Base-by-base conservation (phyloP, 1,140 invertebrate species). In the Anadara kagoshimensis region DNA sequence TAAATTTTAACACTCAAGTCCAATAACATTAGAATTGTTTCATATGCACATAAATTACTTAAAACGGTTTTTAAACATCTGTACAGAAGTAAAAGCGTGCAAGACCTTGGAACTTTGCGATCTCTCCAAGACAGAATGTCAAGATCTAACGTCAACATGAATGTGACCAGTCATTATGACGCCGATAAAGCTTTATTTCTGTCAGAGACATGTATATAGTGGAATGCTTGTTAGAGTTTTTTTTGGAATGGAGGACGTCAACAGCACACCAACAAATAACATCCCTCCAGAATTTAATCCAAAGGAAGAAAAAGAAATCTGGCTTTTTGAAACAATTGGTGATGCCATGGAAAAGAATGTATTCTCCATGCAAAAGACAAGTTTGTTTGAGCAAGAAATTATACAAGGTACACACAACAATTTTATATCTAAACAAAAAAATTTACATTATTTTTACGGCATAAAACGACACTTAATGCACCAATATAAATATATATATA, bases 11-110 rank as follows among this genome's bases (percentile, higher is more conserved):
- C 57, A 69, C 65, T 36, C 72, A 44, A 10, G 10, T 18, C 75
- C 70, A 12, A 79, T 79, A 26, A 79, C 78, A 51, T 79, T 77
- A 77, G 78, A 79, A 59, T 29, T 76, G 43, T 77, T 76, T 59
- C 75, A 76, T 69, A 45, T 74, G 11, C 57, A 63, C 16, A 77
- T 80, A 72, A 69, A 67, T 44, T 63, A 69, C 8, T 24, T 78
- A 53, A 36, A 16, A 24, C 47, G 1, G 43, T 80, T 24, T 78
- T 64, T 45, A 44, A 77, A 41, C 45, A 68, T 11, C 56, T 75
- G 22, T 78, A 73, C 41, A 66, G 62, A 26, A 67, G 66, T 11
- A 47, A 63, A 44, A 20, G 58, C 5, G 43, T 61, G 29, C 45
- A 71, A 5, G 59, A 68, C 12, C 16, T 71, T 29, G 70, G 66